phyloP scores from a whole-genome alignment of 2,888 invertebrate species.

The Leistus spinibarbis region DNA sequence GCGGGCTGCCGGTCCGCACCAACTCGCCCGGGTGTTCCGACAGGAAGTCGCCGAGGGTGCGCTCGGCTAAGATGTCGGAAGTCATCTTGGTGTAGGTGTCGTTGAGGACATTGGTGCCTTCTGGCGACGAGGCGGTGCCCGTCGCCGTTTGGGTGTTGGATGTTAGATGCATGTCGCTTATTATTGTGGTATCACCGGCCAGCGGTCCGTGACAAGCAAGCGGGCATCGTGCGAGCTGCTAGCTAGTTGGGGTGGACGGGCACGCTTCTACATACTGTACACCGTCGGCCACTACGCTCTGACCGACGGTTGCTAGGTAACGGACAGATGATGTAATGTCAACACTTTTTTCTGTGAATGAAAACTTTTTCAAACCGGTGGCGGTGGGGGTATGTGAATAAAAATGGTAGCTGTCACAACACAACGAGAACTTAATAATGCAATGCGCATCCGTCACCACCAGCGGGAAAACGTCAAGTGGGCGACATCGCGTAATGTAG shows the following conservation, averaged over 20 bases:
- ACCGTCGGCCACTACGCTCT: constrained; percentile 9
- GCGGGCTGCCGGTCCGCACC: constrained; percentile 92
- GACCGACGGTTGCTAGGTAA: constrained; percentile 53
- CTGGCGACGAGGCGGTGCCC: constrained; percentile 71
- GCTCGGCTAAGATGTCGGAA: constrained; percentile 81
- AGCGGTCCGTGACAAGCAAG: too few species aligned
- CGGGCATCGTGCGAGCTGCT: not conserved
- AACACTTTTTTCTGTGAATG: constrained; percentile 64
- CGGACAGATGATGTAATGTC: constrained; percentile 54
- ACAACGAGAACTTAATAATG: constrained; percentile 48
- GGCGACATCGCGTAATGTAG: constrained; percentile 28
- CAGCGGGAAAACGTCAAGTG: constrained; percentile 39
- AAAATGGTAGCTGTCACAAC: constrained; percentile 53
- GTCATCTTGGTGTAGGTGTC: constrained; percentile 81
- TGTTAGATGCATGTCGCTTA: constrained; percentile 57
- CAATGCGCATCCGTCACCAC: constrained; percentile 30
- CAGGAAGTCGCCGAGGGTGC: constrained; percentile 81
- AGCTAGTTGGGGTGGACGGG: constrained; percentile 18
- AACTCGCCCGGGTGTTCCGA: constrained; percentile 93
- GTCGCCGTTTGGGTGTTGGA: constrained; percentile 59
- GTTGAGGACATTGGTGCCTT: constrained; percentile 73
- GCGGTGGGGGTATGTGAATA: constrained; percentile 57
- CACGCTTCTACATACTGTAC: constrained; percentile 12
- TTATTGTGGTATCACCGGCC: constrained; percentile 6
- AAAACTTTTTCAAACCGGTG: constrained; percentile 63